Conservation (phyloP, 2,888 invertebrate species). For the Clivina fossor region DNA sequence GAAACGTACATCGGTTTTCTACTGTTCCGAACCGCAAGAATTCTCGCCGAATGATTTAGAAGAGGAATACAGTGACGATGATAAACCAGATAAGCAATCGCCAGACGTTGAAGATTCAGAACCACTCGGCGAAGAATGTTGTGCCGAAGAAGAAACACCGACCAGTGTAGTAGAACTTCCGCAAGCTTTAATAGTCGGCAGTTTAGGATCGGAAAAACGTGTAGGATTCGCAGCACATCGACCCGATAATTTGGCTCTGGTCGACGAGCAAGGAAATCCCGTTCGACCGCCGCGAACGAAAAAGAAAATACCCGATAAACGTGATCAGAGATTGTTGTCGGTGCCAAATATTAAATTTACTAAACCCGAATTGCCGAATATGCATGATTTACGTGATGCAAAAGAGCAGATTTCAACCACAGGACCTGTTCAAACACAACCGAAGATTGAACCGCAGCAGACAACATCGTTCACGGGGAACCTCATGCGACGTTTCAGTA, state of each 20-base stretch:
- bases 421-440: slow-evolving; percentile 41
- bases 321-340: slow-evolving; percentile 71
- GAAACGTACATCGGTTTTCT: slow-evolving; percentile 52
- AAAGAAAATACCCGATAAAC: slow-evolving; percentile 57
- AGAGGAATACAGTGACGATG: slow-evolving; percentile 25
- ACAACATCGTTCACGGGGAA: slow-evolving; percentile 68
- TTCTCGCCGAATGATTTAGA: slow-evolving; percentile 30
- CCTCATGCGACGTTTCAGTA: slow-evolving; percentile 85
- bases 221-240: slow-evolving; percentile 54
- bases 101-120: slow-evolving; percentile 39
- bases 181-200: slow-evolving; percentile 45
- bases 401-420: slow-evolving; percentile 48
- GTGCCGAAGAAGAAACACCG: slow-evolving; percentile 42
- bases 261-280: slow-evolving; percentile 58
- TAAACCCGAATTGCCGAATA: slow-evolving; percentile 55
- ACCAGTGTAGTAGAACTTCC: slow-evolving; percentile 49
- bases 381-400: slow-evolving; percentile 60
- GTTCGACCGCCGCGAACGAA: slow-evolving; percentile 58
- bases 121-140: slow-evolving; percentile 41
- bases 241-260: slow-evolving; percentile 67
- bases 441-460: slow-evolving; percentile 51
- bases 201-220: slow-evolving; percentile 44
- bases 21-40: slow-evolving; percentile 43
- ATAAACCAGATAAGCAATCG: slow-evolving; percentile 28
- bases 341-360: slow-evolving; percentile 74